phyloP scores from a whole-genome alignment of 2,113 vertebrate genomes.

The Stomatorhinus ivindoensis region DNA sequence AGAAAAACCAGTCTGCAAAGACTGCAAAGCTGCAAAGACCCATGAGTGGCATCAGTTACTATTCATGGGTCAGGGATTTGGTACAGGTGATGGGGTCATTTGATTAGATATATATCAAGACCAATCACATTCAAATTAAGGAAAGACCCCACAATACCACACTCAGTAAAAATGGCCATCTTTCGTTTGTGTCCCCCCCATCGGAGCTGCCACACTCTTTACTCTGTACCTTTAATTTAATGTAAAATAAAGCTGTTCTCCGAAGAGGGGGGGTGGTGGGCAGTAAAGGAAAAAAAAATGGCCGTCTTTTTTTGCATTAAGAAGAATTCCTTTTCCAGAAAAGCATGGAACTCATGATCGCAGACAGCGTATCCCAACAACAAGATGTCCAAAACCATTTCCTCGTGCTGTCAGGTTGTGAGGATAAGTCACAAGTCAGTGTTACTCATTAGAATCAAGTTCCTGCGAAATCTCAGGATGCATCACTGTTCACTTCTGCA shows the following conservation, averaged over 20 bases:
- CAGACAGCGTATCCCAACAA: neutral
- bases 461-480: neutral
- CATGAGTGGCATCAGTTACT: neutral
- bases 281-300: too few relatives aligned
- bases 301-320: neutral
- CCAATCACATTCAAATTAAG: neutral
- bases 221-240: too few relatives aligned
- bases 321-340: neutral
- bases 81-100: neutral
- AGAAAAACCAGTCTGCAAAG: neutral
- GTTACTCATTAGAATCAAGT: neutral
- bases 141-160: neutral
- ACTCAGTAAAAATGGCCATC: neutral
- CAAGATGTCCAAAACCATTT: neutral
- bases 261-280: too few relatives aligned
- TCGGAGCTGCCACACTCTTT: too few relatives aligned
- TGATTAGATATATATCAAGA: neutral
- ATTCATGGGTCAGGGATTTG: neutral
- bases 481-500: neutral
- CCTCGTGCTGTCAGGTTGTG: neutral
- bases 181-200: too few relatives aligned
- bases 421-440: neutral
- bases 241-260: too few relatives aligned
- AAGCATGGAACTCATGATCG: neutral
- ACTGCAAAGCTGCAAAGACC: neutral